A percentile compares a stretch with the other conserved stretches of the same genome.
Evolutionary conservation across 2,888 invertebrate species (phyloP).

Genomic region (Rhagium mordax): DNA sequence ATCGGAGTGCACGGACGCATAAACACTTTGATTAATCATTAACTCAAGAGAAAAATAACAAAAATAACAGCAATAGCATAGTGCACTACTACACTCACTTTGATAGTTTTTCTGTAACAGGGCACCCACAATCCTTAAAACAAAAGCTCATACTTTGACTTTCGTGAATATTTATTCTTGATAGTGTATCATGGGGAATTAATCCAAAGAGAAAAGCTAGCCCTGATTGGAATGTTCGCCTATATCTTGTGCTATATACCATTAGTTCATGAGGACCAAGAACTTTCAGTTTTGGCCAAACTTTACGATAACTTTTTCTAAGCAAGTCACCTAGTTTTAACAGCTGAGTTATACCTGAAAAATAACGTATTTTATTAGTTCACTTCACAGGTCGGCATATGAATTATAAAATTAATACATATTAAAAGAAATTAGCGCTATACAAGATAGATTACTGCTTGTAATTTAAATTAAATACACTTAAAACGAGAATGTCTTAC

Average conservation of each 20-base stretch:
- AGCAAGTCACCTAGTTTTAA: conserved; percentile 83
- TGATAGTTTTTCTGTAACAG: conserved; percentile 76
- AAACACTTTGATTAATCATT: no score
- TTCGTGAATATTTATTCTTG: conserved; percentile 80
- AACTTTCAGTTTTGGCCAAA: conserved; percentile 70
- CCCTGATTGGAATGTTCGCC: conserved; percentile 93
- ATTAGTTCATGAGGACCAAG: conserved; percentile 75
- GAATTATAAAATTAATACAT: no score
- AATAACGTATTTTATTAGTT: conserved; percentile 1
- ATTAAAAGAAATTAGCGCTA: no score
- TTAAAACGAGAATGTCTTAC: conserved; percentile 62
- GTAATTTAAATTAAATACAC: no score
- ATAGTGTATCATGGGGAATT: conserved; percentile 78
- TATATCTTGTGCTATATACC: conserved; percentile 86
- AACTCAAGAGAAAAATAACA: no score
- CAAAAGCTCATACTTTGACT: conserved; percentile 89
- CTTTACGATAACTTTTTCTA: conserved; percentile 73
- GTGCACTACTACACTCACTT: conserved; percentile 63
- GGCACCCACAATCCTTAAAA: conserved; percentile 88
- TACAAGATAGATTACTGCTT: no score
- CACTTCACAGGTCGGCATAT: neutral
- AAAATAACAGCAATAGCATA: neutral
- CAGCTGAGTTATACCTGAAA: conserved; percentile 78
- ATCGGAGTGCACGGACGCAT: no score
- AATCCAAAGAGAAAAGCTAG: conserved; percentile 84